Evolutionary conservation across 2,797 vertebrate species (phyloP).

Genomic region (Myotis myotis): DNA sequence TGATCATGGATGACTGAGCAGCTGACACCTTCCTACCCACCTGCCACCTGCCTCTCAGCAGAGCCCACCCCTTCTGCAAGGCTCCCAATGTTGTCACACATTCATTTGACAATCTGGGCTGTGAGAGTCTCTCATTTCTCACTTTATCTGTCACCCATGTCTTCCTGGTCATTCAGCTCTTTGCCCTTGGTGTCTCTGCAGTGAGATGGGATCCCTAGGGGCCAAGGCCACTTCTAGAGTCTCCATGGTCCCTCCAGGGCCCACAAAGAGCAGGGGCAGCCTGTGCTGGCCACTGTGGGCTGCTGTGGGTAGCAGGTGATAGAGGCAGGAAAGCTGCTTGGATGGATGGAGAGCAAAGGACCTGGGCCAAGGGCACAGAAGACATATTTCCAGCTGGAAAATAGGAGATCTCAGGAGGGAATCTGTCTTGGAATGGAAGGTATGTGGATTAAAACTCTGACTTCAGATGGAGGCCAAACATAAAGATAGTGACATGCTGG

Average conservation of each 20-base stretch:
- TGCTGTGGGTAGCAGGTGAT: not conserved
- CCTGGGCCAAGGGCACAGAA: not conserved
- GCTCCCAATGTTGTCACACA: not conserved
- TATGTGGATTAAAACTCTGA: not conserved
- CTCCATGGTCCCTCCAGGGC: not conserved
- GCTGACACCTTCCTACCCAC: not conserved
- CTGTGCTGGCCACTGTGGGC: not conserved
- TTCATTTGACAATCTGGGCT: not conserved
- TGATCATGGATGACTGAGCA: not conserved
- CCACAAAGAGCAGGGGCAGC: not conserved
- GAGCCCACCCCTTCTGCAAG: not conserved
- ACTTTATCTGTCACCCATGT: not conserved
- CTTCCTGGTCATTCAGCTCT: not conserved
- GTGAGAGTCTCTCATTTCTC: not conserved
- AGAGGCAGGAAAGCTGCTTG: not conserved
- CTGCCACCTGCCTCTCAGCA: not conserved
- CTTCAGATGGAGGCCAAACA: not conserved
- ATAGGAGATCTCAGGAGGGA: not conserved
- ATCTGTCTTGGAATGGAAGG: not conserved
- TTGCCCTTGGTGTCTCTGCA: not conserved
- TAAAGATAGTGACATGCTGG: no score
- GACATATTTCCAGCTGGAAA: not conserved
- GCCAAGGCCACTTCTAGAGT: not conserved
- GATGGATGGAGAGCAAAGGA: not conserved
- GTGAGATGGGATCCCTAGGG: not conserved